Base-by-base conservation (phyloP, 2,113 vertebrate species). In the Mirza zaza region DNA sequence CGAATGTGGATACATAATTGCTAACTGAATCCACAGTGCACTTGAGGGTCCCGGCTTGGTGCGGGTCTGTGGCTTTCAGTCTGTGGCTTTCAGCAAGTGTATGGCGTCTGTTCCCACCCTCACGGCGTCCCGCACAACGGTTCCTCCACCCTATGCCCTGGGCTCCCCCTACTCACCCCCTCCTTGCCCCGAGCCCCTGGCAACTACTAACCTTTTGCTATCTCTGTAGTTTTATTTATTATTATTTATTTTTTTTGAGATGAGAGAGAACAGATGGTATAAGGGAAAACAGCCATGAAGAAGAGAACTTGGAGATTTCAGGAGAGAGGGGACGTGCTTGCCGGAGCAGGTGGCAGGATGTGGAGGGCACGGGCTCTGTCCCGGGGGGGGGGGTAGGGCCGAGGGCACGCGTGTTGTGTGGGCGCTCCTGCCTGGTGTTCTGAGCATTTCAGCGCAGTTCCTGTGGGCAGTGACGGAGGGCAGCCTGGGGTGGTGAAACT, bases 401-500 rank as follows among this genome's bases (percentile, higher is more conserved):
- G 4, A 29, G 5, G 1, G 45, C 15, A 52, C 13, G 3, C 6
- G 5, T 48, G 39, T 45, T 1, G 34, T 11, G 50, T 6, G 20
- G 50, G 14, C 15, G 23, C 5, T 34, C 59, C 27, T 39, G 25
- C 68, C 70, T 0, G 2, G 5, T 2, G 57, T 34, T 25, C 50
- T 27, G 32, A 34, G 32, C 10, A 34, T 73, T n/a, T 20, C 23
- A 13, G 1, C 3, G 1, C 39, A 13, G 34, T 45, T 29, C 39
- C 34, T 4, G 6, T 7, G 13, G 29, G 6, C 79, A 23, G 23
- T 25, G 45, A 45, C 1, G 45, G 45, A 45, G 1, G 52, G 23
- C 25, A 11, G 12, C 4, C 0, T 3, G 45, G 11, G 29, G 6
- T 8, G 1, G 2, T 6, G 59, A 21, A 0, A 0, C 10, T 25